These are phyloP conservation scores for Morus bassanus DNA, from an alignment of 2,797 vertebrate genomes.

Conservation along the genomic window DNA sequence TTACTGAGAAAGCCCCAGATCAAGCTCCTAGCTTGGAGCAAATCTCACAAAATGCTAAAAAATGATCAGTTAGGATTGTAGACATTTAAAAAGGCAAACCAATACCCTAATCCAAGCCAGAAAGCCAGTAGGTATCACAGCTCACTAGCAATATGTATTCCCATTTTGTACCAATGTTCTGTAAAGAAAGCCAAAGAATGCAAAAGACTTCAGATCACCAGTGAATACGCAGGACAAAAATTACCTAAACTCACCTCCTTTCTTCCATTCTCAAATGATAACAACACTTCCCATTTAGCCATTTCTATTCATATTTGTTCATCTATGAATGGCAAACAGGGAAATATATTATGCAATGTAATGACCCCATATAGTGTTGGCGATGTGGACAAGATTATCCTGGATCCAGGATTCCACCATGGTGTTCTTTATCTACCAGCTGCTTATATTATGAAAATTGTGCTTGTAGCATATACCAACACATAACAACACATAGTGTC, in stretches of 20 bases:
- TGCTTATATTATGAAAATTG: background rate
- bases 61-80: background rate
- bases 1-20: background rate
- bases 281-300: background rate
- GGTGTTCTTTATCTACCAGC: background rate
- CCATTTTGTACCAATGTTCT: background rate
- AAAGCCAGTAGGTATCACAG: background rate
- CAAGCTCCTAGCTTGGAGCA: background rate
- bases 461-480: background rate
- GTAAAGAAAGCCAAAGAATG: background rate
- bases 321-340: background rate
- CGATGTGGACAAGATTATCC: background rate
- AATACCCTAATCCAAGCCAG: background rate
- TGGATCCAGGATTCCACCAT: background rate
- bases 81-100: background rate
- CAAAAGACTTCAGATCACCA: background rate
- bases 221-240: background rate
- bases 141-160: background rate
- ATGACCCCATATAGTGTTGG: background rate
- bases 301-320: background rate
- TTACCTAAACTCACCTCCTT: background rate
- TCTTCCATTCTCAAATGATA: background rate
- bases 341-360: background rate
- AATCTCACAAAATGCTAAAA: slow-evolving; percentile 10
- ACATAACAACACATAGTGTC: background rate